Evolutionary conservation across 2,888 invertebrate species (phyloP).

Genomic region (Meta bourneti): DNA sequence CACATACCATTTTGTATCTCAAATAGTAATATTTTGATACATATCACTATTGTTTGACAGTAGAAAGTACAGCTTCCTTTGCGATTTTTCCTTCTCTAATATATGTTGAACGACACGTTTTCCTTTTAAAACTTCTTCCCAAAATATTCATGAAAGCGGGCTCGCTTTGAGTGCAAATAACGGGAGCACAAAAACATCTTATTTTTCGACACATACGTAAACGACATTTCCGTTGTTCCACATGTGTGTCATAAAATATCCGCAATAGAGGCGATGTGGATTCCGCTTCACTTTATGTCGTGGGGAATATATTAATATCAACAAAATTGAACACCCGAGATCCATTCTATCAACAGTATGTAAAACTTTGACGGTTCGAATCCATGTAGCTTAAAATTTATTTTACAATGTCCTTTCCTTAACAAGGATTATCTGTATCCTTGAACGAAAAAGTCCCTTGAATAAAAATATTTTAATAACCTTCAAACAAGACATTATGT

Average conservation of each 20-base stretch:
- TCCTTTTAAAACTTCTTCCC: not conserved
- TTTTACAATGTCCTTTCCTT: too few species aligned
- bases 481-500: too few species aligned
- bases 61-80: too few species aligned
- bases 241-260: conserved; percentile 35
- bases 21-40: too few species aligned
- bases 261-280: conserved; percentile 9
- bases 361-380: too few species aligned
- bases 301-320: conserved; percentile 56
- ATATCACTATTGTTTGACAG: too few species aligned
- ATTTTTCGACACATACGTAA: conserved; percentile 11
- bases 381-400: too few species aligned
- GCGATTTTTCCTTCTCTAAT: not conserved
- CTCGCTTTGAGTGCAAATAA: not conserved
- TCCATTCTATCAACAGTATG: too few species aligned
- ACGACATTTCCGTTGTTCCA: conserved; percentile 16
- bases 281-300: conserved; percentile 5
- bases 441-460: too few species aligned
- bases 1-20: too few species aligned
- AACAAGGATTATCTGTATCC: too few species aligned
- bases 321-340: conserved; percentile 13
- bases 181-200: conserved; percentile 8
- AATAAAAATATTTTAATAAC: too few species aligned
- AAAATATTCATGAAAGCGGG: conserved; percentile 12
- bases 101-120: not conserved